Base-by-base conservation (phyloP, 64 coral and sea anemone genomes). In the Actinia tenebrosa region DNA sequence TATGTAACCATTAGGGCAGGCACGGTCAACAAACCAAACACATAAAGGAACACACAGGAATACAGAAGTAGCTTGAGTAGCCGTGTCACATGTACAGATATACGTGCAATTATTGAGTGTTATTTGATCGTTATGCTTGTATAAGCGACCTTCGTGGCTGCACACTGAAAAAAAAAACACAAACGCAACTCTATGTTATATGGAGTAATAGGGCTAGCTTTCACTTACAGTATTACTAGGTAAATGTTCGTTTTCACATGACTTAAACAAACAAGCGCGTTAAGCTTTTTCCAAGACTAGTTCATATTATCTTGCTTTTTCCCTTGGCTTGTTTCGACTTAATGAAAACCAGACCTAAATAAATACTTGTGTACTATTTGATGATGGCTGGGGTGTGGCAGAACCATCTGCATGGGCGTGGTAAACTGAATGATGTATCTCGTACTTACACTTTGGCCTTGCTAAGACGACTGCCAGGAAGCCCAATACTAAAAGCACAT, bases 71-170 rank as follows among this genome's bases (percentile, higher is more conserved):
- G 79, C 45, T 3, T 44, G 79, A n/a, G 42, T 19, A 27, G 20
- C 18, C 9, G 79, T 53, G 20, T 81, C 79, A 45, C 79, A 81
- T 10, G 79, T 81, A 27, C 79, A 81, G 79, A 81, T 16, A 81
- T 81, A 81, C 1, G 79, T 46, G 42, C 79, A 81, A 37, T 81
- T 81, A 23, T 81, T 37, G 0, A 46, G 43, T 44, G 79, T 81
- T 42, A 81, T 81, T 10, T 44, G 50, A 46, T 81, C 79, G 43
- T 18, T 37, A 53, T 81, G 43, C 5, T 15, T 45, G 79, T 81
- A 81, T 7, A 81, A 20, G 2, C 50, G 43, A n/a, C 79, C 79
- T 45, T 81, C 79, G 20, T 81, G 50, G 16, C 19, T 53, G 42
- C 79, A 81, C 50, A 81, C 63, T 66, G 63, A 23, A 25, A 10